Evolutionary conservation across 92 coral and sea anemone species (phyloP).

Genomic region (Zoanthus sansibaricus): DNA sequence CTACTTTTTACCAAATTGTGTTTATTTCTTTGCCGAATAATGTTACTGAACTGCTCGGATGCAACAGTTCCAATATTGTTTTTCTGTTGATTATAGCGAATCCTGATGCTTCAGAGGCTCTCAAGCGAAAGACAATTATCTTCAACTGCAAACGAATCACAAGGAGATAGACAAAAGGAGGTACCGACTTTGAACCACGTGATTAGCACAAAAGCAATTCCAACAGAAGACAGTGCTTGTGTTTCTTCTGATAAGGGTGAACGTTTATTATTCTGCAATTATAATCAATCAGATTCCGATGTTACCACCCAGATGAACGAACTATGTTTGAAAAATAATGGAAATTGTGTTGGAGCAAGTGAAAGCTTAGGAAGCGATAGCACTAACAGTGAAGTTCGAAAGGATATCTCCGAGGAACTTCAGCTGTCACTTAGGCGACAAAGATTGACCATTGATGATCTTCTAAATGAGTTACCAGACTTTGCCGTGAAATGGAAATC

Average conservation of each 20-base stretch:
- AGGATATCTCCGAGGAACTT: conserved; percentile 60
- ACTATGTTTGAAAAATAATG: background rate
- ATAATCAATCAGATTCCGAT: background rate
- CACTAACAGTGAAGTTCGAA: conserved; percentile 32
- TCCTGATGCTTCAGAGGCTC: conserved; percentile 32
- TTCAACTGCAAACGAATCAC: background rate
- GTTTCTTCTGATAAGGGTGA: background rate
- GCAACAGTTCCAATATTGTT: too few species aligned
- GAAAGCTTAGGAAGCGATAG: conserved; percentile 32
- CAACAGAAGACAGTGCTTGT: background rate
- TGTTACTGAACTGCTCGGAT: too few species aligned
- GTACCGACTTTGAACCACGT: conserved; percentile 19
- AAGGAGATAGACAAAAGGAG: background rate
- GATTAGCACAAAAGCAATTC: background rate
- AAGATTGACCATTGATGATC: conserved; percentile 79
- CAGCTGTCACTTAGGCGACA: conserved; percentile 81
- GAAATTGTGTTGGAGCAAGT: conserved; percentile 18
- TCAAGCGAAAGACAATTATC: conserved; percentile 11
- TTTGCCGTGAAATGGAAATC: conserved; percentile 95
- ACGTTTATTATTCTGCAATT: background rate
- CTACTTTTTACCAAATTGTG: too few species aligned
- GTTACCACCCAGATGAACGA: conserved; percentile 13
- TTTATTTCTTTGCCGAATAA: too few species aligned
- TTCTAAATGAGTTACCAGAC: conserved; percentile 80
- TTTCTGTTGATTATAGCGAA: conserved; percentile 10